phyloP scores from a whole-genome alignment of 1,140 invertebrate genomes.

The Gryllus bimaculatus region DNA sequence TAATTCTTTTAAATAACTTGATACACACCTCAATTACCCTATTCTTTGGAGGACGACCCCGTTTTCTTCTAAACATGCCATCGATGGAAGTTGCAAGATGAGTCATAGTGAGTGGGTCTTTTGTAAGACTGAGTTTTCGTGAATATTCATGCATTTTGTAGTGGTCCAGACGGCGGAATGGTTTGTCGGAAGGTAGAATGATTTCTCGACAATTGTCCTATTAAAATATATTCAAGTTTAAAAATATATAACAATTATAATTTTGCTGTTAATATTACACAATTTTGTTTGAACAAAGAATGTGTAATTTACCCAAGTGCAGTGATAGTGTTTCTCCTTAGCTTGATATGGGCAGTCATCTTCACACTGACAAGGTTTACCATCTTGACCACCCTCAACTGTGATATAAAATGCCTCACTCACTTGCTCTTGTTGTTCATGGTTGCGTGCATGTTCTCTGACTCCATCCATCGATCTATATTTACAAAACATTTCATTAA shows the following conservation, averaged over 20 bases:
- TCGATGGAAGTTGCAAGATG: constrained; percentile 66
- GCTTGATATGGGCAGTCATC: constrained; percentile 61
- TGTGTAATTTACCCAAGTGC: constrained; percentile 53
- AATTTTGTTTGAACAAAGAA: constrained; percentile 2
- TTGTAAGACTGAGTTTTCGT: constrained; percentile 43
- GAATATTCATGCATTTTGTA: constrained; percentile 74
- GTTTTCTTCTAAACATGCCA: constrained; percentile 80
- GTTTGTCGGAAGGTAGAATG: constrained; percentile 70
- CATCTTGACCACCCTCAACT: constrained; percentile 45
- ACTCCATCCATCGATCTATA: constrained; percentile 66
- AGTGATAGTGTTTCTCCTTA: constrained; percentile 81
- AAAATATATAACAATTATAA: constrained; percentile 10
- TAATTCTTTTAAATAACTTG: constrained; percentile 7
- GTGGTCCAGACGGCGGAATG: constrained; percentile 79
- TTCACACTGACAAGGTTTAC: constrained; percentile 41
- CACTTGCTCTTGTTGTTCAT: constrained; percentile 77
- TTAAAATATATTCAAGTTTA: constrained; percentile 9
- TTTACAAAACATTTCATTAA: constrained; percentile 17
- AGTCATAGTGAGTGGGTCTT: constrained; percentile 45
- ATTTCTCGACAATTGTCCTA: constrained; percentile 79
- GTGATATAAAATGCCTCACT: constrained; percentile 68
- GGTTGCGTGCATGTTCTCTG: constrained; percentile 72
- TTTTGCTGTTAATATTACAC: constrained; percentile 9
- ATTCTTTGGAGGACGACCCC: constrained; percentile 85
- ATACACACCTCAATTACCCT: constrained; percentile 64